Percentiles rank a stretch among this genome's conserved stretches.
These are phyloP conservation scores for Hyles vespertilio DNA, from an alignment of 1,140 invertebrate genomes.

Conservation along the genomic window DNA sequence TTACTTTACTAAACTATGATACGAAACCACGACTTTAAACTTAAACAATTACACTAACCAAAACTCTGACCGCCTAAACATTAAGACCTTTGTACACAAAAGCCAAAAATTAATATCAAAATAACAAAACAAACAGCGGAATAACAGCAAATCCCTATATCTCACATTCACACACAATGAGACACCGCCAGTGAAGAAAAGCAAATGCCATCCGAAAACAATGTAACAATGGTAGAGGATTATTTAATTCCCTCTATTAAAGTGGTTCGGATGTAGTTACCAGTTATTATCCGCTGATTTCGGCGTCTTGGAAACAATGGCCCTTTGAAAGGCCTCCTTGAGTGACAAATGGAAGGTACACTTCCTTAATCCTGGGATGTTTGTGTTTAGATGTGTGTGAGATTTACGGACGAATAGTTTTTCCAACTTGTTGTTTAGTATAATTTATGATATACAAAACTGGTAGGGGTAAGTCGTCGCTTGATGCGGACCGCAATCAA, in stretches of 20 bases:
- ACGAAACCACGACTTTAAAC: no score
- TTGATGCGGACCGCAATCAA: no score
- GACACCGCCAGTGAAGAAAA: not conserved
- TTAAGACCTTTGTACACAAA: no score
- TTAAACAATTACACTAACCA: no score
- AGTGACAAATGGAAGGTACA: constrained; percentile 49
- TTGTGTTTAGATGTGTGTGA: constrained; percentile 16
- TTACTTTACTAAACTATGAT: no score
- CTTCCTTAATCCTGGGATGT: constrained; percentile 41
- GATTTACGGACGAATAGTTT: not conserved
- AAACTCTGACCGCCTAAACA: no score
- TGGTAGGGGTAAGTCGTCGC: no score
- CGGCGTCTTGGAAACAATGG: constrained; percentile 41
- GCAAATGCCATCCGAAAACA: constrained; percentile 1
- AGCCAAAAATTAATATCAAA: no score
- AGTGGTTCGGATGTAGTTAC: constrained; percentile 4
- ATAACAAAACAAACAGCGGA: no score
- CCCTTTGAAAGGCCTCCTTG: constrained; percentile 42
- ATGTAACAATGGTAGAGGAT: constrained; percentile 4
- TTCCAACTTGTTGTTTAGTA: not conserved
- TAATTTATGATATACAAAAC: no score
- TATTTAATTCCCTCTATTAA: constrained; percentile 5
- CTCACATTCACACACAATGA: not conserved
- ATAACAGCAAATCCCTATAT: not conserved
- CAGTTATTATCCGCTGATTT: constrained; percentile 45